Evolutionary conservation across 2,888 invertebrate genomes (phyloP), one percentile per base, ranked within the genome.

Genomic region (Drosophila macrospina): DNA sequence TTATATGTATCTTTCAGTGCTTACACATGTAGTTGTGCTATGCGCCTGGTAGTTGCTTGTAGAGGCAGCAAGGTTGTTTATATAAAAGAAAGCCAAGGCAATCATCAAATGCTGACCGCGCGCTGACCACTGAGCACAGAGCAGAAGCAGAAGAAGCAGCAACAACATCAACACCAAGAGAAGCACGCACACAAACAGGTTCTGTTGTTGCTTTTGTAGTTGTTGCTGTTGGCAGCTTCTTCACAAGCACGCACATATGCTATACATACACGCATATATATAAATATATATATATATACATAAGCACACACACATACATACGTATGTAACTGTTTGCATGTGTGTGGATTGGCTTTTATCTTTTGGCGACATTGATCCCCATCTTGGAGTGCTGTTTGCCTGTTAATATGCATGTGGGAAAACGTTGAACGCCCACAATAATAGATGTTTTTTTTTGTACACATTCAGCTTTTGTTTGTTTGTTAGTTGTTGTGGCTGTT

Each of bases 391-490:
- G 71, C 88, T 90, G 90, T 44, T 84, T 70, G 76, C 89, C 90
- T 90, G 88, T 82, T 90, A 78, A 52, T 71, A 73, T 78, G 82
- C 84, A 89, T 89, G 90, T 89, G 91, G 89, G 89, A 91, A 91
- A 91, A 90, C 90, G 90, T 91, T 88, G 84, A 91, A 91, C 91
- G 91, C 91, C 91, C 91, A 91, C 91, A 90, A 89, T 89, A 87
- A 84, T 73, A 73, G 75, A 80, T 76, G 69, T 72, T 84, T 81
- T 80, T 80, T 84, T 57, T 34, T 45, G 36, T 41, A 20, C 11
- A 15, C 7, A 65, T 60, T 56, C 68, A 60, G 65, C 68, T 20
- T 61, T 63, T 75, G 63, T 76, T 69, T 69, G 72, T 75, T 74
- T 70, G 47, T 34, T 37, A 34, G 45, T 45, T 39, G 57, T 48